Conservation (phyloP, 1,140 invertebrate species). For the Pachypeltis micranthus region DNA sequence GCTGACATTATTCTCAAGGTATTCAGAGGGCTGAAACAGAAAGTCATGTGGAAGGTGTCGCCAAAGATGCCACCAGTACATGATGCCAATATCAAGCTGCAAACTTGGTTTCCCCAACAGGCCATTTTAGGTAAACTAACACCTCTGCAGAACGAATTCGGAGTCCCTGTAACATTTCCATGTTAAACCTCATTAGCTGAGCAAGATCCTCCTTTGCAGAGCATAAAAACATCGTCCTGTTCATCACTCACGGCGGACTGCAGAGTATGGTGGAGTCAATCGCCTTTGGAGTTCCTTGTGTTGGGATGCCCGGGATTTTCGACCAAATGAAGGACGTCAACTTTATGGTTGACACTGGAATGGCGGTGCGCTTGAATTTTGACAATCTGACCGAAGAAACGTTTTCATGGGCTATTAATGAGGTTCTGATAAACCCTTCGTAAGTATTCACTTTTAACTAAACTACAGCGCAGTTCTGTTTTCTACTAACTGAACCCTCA, state of each 20-base stretch:
- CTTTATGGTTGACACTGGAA: constrained; percentile 6
- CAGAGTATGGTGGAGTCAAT: constrained; percentile 39
- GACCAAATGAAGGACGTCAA: constrained; percentile 34
- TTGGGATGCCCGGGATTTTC: constrained; percentile 37
- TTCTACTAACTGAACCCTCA: too few relatives aligned
- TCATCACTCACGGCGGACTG: constrained; percentile 40
- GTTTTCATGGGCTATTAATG: constrained; percentile 26
- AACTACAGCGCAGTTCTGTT: too few relatives aligned
- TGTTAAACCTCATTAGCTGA: too few relatives aligned
- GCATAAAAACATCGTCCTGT: constrained; percentile 34
- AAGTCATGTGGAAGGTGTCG: too few relatives aligned
- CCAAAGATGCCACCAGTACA: too few relatives aligned
- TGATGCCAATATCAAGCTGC: too few relatives aligned
- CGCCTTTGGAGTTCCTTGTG: constrained; percentile 38
- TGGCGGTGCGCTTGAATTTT: constrained; percentile 26
- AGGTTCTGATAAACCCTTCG: constrained; percentile 31
- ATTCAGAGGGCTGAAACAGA: too few relatives aligned
- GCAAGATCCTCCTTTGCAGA: constrained; percentile 32
- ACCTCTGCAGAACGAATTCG: too few relatives aligned
- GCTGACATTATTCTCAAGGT: too few relatives aligned
- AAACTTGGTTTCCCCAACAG: too few relatives aligned
- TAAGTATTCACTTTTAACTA: constrained; percentile 27
- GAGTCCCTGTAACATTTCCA: too few relatives aligned
- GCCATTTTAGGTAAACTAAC: too few relatives aligned
- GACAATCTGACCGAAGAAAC: constrained; percentile 31